These are phyloP conservation scores for Aleiodes testaceus DNA, from an alignment of 2,888 invertebrate species.

Conservation along the genomic window DNA sequence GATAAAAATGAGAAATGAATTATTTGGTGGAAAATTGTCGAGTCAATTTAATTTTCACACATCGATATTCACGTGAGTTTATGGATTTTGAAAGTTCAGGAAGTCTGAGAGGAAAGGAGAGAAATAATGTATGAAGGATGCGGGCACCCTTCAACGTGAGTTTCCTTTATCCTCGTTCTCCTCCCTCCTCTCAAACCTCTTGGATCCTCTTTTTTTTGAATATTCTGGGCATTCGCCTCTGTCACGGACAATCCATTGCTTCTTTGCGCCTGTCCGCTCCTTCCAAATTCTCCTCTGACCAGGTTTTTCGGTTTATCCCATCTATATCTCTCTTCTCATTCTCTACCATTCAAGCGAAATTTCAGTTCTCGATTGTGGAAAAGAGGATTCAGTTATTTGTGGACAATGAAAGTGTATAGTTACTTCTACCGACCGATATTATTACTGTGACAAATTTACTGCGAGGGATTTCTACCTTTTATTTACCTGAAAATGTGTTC, in stretches of 20 bases:
- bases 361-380: constrained; percentile 1
- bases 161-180: constrained; percentile 43
- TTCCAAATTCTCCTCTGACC: constrained; percentile 10
- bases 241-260: constrained; percentile 10
- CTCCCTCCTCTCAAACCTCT: constrained; percentile 7
- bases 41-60: constrained; percentile 39
- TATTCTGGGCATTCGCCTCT: constrained; percentile 10
- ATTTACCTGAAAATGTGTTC: constrained; percentile 8
- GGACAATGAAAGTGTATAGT: constrained; percentile 15
- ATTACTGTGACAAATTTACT: constrained; percentile 26
- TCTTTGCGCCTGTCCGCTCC: background rate
- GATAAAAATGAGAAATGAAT: background rate
- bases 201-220: constrained; percentile 14
- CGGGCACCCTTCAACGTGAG: constrained; percentile 45
- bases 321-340: constrained; percentile 31
- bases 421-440: constrained; percentile 28
- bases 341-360: constrained; percentile 38
- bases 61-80: constrained; percentile 37
- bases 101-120: background rate
- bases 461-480: background rate
- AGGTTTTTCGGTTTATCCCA: constrained; percentile 27
- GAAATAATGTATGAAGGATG: constrained; percentile 33
- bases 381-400: constrained; percentile 33
- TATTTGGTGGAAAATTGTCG: constrained; percentile 20
- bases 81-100: constrained; percentile 34